phyloP scores from a whole-genome alignment of 2,888 invertebrate genomes.

The Pimpla rufipes region DNA sequence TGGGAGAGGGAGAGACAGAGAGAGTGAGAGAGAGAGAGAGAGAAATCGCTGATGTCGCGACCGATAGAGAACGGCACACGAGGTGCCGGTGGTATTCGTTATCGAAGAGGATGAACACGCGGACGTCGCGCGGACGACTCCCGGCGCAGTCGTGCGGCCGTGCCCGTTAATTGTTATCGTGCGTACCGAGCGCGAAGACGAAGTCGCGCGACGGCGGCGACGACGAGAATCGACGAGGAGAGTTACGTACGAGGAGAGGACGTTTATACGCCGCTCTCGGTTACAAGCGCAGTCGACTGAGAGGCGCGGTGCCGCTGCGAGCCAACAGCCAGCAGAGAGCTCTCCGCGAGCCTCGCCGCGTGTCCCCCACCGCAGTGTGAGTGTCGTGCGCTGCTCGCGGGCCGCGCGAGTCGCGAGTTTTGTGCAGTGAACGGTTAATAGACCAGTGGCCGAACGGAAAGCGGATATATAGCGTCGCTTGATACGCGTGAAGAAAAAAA shows the following conservation, averaged over 20 bases:
- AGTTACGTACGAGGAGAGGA: conserved; percentile 51
- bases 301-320: conserved; percentile 69
- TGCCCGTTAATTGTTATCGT: conserved; percentile 67
- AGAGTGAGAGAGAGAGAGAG: conserved; percentile 16
- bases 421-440: conserved; percentile 80
- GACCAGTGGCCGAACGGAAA: conserved; percentile 73
- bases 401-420: conserved; percentile 72
- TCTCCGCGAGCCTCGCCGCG: conserved; percentile 29
- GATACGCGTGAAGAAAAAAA: conserved; percentile 65
- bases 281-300: conserved; percentile 66
- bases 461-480: conserved; percentile 47
- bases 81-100: conserved; percentile 61
- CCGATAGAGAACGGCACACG: conserved; percentile 57
- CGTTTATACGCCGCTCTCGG: conserved; percentile 61
- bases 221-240: conserved; percentile 39
- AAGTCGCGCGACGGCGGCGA: conserved; percentile 26
- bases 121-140: conserved; percentile 63
- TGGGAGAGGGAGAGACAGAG: not conserved
- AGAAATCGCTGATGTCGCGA: conserved; percentile 60
- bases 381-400: conserved; percentile 46
- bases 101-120: conserved; percentile 68
- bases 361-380: conserved; percentile 38
- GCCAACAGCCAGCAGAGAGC: conserved; percentile 46
- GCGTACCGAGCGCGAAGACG: conserved; percentile 6
- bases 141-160: conserved; percentile 53